Percentiles rank a stretch among this genome's conserved stretches.
Evolutionary conservation across 1,140 invertebrate species (phyloP).

Genomic region (Augochlora pura): DNA sequence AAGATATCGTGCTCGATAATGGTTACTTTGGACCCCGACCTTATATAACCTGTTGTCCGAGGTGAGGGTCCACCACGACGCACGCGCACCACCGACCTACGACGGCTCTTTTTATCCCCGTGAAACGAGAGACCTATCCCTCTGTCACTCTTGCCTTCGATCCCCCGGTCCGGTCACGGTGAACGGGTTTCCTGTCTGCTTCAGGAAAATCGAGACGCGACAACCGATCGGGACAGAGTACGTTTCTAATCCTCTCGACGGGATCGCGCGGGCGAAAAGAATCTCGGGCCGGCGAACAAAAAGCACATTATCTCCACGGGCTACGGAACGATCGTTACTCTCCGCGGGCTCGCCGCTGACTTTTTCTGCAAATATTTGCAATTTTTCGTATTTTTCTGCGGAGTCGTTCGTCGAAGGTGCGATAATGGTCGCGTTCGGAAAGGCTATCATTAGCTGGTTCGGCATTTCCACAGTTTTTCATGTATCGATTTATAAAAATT

Average conservation of each 20-base stretch:
- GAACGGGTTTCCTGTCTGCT: constrained; percentile 40
- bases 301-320: no score
- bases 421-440: no score
- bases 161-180: constrained; percentile 27
- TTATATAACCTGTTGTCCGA: constrained; percentile 64
- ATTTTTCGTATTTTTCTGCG: no score
- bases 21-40: constrained; percentile 56
- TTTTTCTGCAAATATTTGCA: no score
- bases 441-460: no score
- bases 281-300: no score
- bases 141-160: constrained; percentile 41
- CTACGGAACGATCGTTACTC: no score
- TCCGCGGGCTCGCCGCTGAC: no score
- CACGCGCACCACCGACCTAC: constrained; percentile 38
- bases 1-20: constrained; percentile 64
- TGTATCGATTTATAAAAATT: no score
- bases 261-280: not conserved
- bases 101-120: constrained; percentile 50
- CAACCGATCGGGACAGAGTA: not conserved
- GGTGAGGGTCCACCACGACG: constrained; percentile 46
- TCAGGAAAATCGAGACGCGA: constrained; percentile 41
- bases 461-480: no score
- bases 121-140: constrained; percentile 48
- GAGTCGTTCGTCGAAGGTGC: no score
- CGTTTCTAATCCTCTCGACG: constrained; percentile 18